phyloP scores from a whole-genome alignment of 1,140 invertebrate genomes.

The Pristionchus pacificus region DNA sequence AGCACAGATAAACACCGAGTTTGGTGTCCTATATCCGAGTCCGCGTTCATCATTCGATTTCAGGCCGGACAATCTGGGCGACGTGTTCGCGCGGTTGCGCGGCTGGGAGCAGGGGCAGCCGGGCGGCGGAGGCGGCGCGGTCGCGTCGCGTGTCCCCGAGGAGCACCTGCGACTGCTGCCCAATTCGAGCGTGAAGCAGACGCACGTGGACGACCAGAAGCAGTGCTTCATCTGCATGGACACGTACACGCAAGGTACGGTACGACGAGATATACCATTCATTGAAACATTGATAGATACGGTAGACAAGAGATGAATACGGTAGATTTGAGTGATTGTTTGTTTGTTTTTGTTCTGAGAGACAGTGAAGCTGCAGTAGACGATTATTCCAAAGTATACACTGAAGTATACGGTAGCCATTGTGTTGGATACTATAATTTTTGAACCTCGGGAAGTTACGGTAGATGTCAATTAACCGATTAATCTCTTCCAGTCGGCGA shows the following conservation, averaged over 20 bases:
- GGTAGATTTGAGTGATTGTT: too few species aligned
- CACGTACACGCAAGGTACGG: slow-evolving; percentile 48
- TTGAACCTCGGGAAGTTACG: too few species aligned
- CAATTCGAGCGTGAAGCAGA: slow-evolving; percentile 19
- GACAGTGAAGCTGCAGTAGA: not conserved
- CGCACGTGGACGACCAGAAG: slow-evolving; percentile 66
- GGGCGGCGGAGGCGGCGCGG: not conserved
- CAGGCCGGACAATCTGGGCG: not conserved
- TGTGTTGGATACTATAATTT: slow-evolving; percentile 54
- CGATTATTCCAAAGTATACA: not conserved
- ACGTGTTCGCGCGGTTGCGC: too few species aligned
- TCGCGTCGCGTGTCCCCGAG: not conserved
- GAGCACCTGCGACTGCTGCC: not conserved
- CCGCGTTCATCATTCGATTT: too few species aligned
- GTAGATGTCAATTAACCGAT: too few species aligned
- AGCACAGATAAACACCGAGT: too few species aligned
- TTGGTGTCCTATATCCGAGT: too few species aligned
- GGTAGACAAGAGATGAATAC: too few species aligned
- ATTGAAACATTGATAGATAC: slow-evolving; percentile 61
- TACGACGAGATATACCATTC: not conserved
- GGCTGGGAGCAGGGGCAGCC: not conserved
- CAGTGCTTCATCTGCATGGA: slow-evolving; percentile 98
- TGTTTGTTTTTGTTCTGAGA: too few species aligned
- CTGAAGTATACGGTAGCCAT: not conserved
- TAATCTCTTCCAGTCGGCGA: slow-evolving; percentile 75